A percentile compares a stretch with the other conserved stretches of the same genome.
Conservation (phyloP, 2,888 invertebrate species). For the Mesopsocus fuscifrons region DNA sequence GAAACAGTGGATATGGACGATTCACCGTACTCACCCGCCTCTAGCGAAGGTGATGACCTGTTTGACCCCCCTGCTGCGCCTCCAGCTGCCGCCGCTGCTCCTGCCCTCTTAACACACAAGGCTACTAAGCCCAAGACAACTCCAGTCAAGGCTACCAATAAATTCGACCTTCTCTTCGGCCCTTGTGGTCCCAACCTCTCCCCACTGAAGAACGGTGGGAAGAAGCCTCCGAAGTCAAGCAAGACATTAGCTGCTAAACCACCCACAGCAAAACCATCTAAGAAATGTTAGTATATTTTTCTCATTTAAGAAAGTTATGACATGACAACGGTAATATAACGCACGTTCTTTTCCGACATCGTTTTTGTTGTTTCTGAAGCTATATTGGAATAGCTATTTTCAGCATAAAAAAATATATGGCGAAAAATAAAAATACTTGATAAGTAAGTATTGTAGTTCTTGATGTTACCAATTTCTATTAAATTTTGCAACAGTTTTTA, state of each 20-base stretch:
- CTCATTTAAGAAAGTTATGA: slow-evolving; percentile 1
- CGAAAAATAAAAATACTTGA: too few relatives aligned
- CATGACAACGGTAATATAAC: not conserved
- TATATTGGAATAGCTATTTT: too few relatives aligned
- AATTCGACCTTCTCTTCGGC: slow-evolving; percentile 45
- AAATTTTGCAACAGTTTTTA: too few relatives aligned
- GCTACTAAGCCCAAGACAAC: slow-evolving; percentile 6
- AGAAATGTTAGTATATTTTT: slow-evolving; percentile 25
- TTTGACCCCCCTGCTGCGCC: slow-evolving; percentile 50
- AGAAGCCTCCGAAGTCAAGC: slow-evolving; percentile 20
- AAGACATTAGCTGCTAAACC: slow-evolving; percentile 23
- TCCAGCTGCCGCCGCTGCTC: slow-evolving; percentile 4
- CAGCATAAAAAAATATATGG: too few relatives aligned
- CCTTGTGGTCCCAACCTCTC: slow-evolving; percentile 21
- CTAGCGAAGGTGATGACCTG: slow-evolving; percentile 73
- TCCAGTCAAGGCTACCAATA: slow-evolving; percentile 22
- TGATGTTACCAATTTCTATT: too few relatives aligned
- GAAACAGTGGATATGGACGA: slow-evolving; percentile 7
- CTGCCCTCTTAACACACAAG: not conserved
- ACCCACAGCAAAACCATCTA: slow-evolving; percentile 27
- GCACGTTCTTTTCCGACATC: too few relatives aligned
- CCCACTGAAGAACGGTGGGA: slow-evolving; percentile 22
- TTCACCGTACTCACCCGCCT: slow-evolving; percentile 77
- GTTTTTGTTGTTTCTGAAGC: too few relatives aligned
- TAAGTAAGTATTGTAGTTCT: too few relatives aligned